Evolutionary conservation across 2,888 invertebrate species (phyloP), one percentile per base, ranked within the genome.

Genomic region (Anthoptus insignis): DNA sequence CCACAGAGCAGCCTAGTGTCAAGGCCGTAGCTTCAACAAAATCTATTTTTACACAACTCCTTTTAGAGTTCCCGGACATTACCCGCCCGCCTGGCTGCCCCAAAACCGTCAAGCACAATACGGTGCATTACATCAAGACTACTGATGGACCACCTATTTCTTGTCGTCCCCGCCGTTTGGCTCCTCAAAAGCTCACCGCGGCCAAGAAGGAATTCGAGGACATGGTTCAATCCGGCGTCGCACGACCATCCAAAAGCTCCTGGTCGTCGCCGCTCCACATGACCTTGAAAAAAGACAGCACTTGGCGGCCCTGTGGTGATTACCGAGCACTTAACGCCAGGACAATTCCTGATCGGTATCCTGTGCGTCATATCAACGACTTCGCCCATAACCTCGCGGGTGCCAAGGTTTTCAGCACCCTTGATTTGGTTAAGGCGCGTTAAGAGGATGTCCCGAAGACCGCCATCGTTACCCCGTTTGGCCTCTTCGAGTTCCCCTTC

Each of bases 401-500:
- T 3, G 2, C 3, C 9, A 37, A 13, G 3, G 6, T 37, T 3
- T 37, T 37, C n/a, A n/a, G n/a, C 3, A 37, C 2, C 2, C 13
- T 37, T 2, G 37, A 37, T 6, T 9, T 37, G 3, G 37, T 37
- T 2, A 13, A n/a, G n/a, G 37, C 37, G 3, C 3, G 2, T 9
- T 2, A 3, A 13, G n/a, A 13, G 2, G 37, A 37, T 9, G n/a
- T 37, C 13, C 37, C 37, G 2, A 37, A 37, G 6, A 37, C 37
- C 3, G 13, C 37, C 1, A 37, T 37, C 37, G n/a, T n/a, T 2
- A 37, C 37, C 3, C 37, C 37, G 1, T 37, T 37, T 6, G 37
- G 37, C 1, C 2, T 37, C 3, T 37, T 37, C n/a, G 37, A 37
- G 56, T 82, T 78, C 56, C 60, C 72, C 0, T 57, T 32, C 3